These are phyloP conservation scores for Jaculus jaculus DNA, from an alignment of 2,113 vertebrate species.

Conservation along the genomic window DNA sequence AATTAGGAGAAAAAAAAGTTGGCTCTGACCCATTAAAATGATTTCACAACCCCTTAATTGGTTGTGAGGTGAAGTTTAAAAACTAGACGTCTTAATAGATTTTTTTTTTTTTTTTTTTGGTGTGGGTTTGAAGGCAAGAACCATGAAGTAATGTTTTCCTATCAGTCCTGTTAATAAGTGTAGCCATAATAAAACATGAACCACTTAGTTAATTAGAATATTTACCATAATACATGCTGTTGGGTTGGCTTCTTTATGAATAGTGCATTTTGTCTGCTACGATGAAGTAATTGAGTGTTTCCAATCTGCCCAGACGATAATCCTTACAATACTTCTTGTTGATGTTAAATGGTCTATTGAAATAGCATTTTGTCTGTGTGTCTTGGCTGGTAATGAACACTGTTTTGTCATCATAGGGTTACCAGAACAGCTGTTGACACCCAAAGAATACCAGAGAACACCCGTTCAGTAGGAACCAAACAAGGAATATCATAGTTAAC, in stretches of 20 bases:
- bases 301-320: constrained; percentile 63
- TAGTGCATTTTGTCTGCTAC: constrained; percentile 70
- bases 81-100: constrained; percentile 34
- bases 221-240: constrained; percentile 74
- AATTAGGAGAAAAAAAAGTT: constrained; percentile 1
- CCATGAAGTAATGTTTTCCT: constrained; percentile 78
- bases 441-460: constrained; percentile 65
- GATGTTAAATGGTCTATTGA: constrained; percentile 59
- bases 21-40: constrained; percentile 41
- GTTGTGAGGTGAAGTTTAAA: constrained; percentile 58
- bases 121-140: constrained; percentile 54
- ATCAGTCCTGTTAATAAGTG: constrained; percentile 68
- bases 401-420: constrained; percentile 65
- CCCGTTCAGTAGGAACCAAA: constrained; percentile 43
- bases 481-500: constrained; percentile 49
- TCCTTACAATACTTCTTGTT: constrained; percentile 69
- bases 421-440: constrained; percentile 74
- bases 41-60: constrained; percentile 71
- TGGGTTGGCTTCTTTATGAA: constrained; percentile 74
- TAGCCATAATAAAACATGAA: constrained; percentile 69
- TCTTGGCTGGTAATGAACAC: constrained; percentile 70
- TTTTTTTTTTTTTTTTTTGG: constrained; percentile 31
- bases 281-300: constrained; percentile 77
- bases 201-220: constrained; percentile 74
- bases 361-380: constrained; percentile 60